Evolutionary conservation across 2,888 invertebrate species (phyloP).

Genomic region (Hyppa rectilinea): DNA sequence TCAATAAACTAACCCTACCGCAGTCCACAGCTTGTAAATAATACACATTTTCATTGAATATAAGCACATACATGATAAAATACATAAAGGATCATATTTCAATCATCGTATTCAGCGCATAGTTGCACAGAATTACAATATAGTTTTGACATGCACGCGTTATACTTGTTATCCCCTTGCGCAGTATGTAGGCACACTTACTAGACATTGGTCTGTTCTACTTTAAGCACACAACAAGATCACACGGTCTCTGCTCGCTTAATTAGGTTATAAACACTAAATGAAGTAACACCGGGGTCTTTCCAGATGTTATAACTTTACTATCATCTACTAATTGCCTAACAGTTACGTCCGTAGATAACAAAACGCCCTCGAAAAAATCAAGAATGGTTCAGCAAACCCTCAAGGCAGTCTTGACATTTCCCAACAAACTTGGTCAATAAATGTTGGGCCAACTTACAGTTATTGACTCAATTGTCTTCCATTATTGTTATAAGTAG

Average conservation of each 20-base stretch:
- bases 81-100: no score
- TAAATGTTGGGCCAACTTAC: slow-evolving; percentile 14
- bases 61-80: no score
- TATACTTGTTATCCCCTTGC: no score
- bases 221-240: neutral
- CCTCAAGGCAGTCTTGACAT: neutral
- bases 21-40: neutral
- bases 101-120: no score
- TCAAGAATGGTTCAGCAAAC: neutral
- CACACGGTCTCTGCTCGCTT: no score
- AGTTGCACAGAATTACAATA: no score
- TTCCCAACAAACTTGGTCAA: neutral
- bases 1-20: neutral
- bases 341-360: neutral
- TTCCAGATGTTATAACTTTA: neutral
- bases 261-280: neutral
- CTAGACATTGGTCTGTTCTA: neutral
- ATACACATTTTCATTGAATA: no score
- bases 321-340: neutral
- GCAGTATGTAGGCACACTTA: no score
- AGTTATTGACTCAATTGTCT: slow-evolving; percentile 42
- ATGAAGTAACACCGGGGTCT: neutral
- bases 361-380: neutral
- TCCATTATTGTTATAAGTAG: slow-evolving; percentile 26
- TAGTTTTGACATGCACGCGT: no score